phyloP scores from a whole-genome alignment of 2,797 vertebrate species.

The Neosalanx taihuensis region DNA sequence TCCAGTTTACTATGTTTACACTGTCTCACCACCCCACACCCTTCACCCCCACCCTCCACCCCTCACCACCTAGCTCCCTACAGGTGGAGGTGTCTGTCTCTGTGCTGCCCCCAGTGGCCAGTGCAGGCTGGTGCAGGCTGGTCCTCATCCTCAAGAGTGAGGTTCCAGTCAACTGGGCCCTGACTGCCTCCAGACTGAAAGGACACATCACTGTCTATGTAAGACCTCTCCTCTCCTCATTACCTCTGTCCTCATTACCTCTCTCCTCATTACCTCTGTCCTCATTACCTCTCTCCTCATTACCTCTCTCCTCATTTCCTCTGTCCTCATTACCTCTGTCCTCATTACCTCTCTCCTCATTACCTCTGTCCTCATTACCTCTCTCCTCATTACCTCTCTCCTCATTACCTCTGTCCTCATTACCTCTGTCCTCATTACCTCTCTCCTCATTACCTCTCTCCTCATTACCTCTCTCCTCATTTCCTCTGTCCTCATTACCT shows the following conservation, averaged over 20 bases:
- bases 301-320: constrained; percentile 66
- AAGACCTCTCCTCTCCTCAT: constrained; percentile 31
- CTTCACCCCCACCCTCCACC: neutral
- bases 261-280: neutral
- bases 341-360: neutral
- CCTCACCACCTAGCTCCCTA: constrained; percentile 55
- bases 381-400: neutral
- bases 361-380: neutral
- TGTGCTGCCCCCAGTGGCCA: constrained; percentile 56
- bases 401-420: constrained; percentile 66
- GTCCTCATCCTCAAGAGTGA: constrained; percentile 74
- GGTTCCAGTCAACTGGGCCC: constrained; percentile 70
- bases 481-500: neutral
- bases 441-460: neutral
- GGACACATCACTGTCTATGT: constrained; percentile 72
- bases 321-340: neutral
- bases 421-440: constrained; percentile 66
- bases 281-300: constrained; percentile 67
- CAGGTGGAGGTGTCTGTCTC: constrained; percentile 73
- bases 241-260: neutral
- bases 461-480: neutral
- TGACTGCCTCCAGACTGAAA: constrained; percentile 58
- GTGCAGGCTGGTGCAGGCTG: constrained; percentile 47
- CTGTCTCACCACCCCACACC: too few species aligned
- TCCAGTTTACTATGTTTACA: too few species aligned